Base-by-base conservation (phyloP, 2,797 vertebrate species). In the Notolabrus celidotus region DNA sequence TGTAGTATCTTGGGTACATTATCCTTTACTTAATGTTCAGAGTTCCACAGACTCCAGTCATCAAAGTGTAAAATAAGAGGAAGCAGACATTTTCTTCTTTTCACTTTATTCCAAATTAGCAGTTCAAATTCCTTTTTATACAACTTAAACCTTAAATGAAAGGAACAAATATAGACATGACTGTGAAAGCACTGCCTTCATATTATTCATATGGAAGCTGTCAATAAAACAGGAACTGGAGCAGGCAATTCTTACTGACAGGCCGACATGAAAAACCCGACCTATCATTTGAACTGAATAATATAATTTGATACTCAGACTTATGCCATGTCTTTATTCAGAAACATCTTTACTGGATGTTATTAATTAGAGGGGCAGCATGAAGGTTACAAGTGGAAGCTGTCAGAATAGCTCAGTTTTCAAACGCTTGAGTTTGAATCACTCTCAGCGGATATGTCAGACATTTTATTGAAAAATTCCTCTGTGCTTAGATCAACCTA, bases 341-440 rank as follows among this genome's bases (percentile, higher is more conserved):
- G 78, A 79, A 82, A 69, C 55, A 75, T 60, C n/a, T 54, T 76
- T 62, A 73, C 45, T 73, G 65, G 69, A 67, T 38, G 65, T 41
- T 67, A 74, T 80, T 81, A 77, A 75, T 76, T 68, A 79, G 56
- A 39, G 55, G 8, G 52, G 50, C 25, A 4, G n/a, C 17, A 31
- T 60, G 67, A 74, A 87, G 81, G 71, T 72, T 74, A 71, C 36
- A 46, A 45, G 38, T 53, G 27, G 31, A 70, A 60, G 53, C 74
- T 78, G 59, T 84, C 49, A 64, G 71, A 79, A 67, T 54, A 52
- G 58, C 42, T 75, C 16, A 14, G 14, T 82, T 73, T 55, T 55
- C 27, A 43, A 50, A 53, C 47, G 11, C 47, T 56, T 38, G 16
- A 67, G 29, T 59, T 75, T 10, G 29, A 69, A 64, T 65, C 2